phyloP scores from a whole-genome alignment of 2,797 vertebrate genomes.

The Zenarchopterus dispar region DNA sequence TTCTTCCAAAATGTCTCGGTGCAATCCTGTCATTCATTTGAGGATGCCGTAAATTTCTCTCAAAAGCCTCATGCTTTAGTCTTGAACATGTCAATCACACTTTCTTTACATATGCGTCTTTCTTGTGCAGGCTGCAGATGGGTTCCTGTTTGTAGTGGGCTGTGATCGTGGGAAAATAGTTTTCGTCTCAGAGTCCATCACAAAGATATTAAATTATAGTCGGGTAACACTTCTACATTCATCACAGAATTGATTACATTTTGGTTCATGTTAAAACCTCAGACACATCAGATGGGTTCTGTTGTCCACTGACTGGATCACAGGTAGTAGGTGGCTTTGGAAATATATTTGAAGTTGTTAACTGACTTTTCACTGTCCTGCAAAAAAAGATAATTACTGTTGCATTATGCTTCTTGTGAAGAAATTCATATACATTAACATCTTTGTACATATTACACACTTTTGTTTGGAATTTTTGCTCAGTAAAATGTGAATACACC shows the following conservation, averaged over 20 bases:
- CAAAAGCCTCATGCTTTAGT: slow-evolving; percentile 25
- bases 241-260: slow-evolving; percentile 36
- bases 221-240: slow-evolving; percentile 82
- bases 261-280: slow-evolving; percentile 34
- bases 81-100: slow-evolving; percentile 37
- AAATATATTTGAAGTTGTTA: slow-evolving; percentile 1
- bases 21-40: no score
- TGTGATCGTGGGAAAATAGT: slow-evolving; percentile 96
- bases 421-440: no score
- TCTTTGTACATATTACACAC: background rate
- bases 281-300: slow-evolving; percentile 40
- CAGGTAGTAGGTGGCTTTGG: background rate
- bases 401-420: no score
- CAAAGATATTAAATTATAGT: slow-evolving; percentile 92
- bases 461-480: background rate
- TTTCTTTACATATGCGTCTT: slow-evolving; percentile 20
- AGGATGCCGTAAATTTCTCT: no score
- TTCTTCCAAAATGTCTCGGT: no score
- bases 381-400: background rate
- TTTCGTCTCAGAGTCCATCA: slow-evolving; percentile 94
- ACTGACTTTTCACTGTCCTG: background rate
- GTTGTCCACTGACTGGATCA: slow-evolving; percentile 1
- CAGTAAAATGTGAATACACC: background rate
- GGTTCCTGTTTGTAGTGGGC: slow-evolving; percentile 96
- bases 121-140: slow-evolving; percentile 89